Evolutionary conservation across 2,113 vertebrate genomes (phyloP).

Genomic region (Tetrax tetrax): DNA sequence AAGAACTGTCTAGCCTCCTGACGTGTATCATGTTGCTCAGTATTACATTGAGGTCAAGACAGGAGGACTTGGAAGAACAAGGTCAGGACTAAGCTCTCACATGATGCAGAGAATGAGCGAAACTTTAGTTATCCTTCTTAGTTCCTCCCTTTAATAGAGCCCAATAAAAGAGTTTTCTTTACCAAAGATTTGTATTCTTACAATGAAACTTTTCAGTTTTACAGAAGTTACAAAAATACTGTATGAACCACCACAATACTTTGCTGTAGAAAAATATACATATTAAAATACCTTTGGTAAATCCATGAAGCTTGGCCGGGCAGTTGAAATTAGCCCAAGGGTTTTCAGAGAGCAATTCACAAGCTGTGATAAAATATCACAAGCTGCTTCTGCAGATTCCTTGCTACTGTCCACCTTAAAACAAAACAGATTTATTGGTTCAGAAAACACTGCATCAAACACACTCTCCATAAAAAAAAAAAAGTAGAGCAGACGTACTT

Average conservation of each 20-base stretch:
- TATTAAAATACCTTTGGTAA: conserved; percentile 88
- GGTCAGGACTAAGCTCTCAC: not conserved
- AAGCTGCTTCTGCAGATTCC: conserved; percentile 94
- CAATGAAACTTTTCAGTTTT: not conserved
- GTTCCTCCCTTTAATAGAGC: not conserved
- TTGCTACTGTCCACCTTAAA: conserved; percentile 96
- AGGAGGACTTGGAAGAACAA: not conserved
- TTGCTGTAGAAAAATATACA: not conserved
- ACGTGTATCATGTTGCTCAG: not conserved
- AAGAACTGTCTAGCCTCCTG: not conserved
- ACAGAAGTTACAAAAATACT: not conserved
- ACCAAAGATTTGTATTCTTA: not conserved
- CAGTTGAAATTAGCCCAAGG: conserved; percentile 94
- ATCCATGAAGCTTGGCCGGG: conserved; percentile 97
- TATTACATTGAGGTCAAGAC: not conserved
- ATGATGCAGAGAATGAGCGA: not conserved
- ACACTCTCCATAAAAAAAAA: not conserved
- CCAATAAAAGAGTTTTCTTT: not conserved
- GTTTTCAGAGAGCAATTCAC: conserved; percentile 96
- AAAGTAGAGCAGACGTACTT: not conserved
- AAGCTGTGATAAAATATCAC: conserved; percentile 93
- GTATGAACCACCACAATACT: not conserved
- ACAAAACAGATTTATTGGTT: not conserved
- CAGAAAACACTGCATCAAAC: not conserved
- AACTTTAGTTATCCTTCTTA: not conserved